Percentiles rank a stretch among this genome's conserved stretches.
Evolutionary conservation across 2,797 vertebrate species (phyloP).

Genomic region (Mormyrops boulengeri): DNA sequence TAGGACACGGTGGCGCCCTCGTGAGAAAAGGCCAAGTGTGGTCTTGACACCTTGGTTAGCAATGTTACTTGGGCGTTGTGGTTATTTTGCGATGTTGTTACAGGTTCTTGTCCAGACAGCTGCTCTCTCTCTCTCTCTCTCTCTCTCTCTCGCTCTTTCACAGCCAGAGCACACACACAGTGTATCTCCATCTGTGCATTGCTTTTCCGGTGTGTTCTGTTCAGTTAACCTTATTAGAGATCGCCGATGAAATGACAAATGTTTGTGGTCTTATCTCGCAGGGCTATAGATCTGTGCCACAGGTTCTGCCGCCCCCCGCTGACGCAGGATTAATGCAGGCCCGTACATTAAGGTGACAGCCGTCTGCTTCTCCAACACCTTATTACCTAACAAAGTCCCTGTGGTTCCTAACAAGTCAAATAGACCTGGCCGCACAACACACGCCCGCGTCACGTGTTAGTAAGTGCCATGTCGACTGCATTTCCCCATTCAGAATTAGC

Average conservation of each 20-base stretch:
- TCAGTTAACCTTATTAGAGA: constrained; percentile 40
- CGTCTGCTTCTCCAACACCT: not conserved
- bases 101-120: not conserved
- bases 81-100: not conserved
- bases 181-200: constrained; percentile 13
- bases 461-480: not conserved
- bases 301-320: not conserved
- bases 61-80: not conserved
- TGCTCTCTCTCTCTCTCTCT: not conserved
- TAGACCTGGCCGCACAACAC: not conserved
- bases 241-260: constrained; percentile 44
- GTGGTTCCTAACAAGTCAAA: not conserved
- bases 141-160: not conserved
- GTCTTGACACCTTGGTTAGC: constrained; percentile 2
- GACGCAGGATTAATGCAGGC: constrained; percentile 13
- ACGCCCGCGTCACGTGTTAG: not conserved
- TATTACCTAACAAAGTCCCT: not conserved
- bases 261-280: constrained; percentile 40
- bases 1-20: not conserved
- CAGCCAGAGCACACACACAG: not conserved
- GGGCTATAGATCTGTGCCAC: constrained; percentile 39
- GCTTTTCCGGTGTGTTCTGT: constrained; percentile 10
- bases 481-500: not conserved
- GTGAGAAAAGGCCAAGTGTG: not conserved
- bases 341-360: not conserved